A percentile compares a stretch with the other conserved stretches of the same genome.
These are phyloP conservation scores for Sylvia borin DNA, from an alignment of 2,797 vertebrate species.

Conservation along the genomic window DNA sequence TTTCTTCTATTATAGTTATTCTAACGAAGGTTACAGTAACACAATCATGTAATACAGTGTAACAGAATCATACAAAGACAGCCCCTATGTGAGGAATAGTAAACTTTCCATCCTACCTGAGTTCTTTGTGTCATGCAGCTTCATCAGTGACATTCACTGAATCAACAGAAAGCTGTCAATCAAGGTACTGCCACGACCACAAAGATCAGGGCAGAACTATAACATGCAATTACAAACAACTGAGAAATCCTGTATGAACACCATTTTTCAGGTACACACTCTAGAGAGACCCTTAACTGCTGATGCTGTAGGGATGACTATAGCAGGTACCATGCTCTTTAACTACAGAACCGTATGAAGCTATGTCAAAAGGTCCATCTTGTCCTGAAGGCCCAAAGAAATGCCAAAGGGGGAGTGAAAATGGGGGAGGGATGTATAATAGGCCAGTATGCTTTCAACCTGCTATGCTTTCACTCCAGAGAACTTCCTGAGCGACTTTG, in stretches of 20 bases:
- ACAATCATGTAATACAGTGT: background rate
- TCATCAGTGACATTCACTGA: background rate
- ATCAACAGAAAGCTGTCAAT: background rate
- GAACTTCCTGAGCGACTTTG: background rate
- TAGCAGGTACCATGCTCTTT: accelerated
- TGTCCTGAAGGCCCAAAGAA: background rate
- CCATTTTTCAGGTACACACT: background rate
- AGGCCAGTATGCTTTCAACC: background rate
- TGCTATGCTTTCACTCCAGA: background rate
- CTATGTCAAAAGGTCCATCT: background rate
- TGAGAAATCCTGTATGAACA: background rate
- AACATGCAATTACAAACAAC: background rate
- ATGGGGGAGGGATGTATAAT: accelerated
- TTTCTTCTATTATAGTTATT: background rate
- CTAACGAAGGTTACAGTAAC: background rate
- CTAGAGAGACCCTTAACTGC: background rate
- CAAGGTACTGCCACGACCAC: background rate
- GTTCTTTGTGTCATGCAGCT: background rate
- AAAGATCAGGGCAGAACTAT: background rate
- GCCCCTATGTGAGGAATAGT: accelerated
- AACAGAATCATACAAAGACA: background rate
- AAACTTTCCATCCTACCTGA: background rate
- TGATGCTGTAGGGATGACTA: background rate
- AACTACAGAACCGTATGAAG: background rate
- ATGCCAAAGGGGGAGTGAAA: background rate